A percentile compares a stretch with the other conserved stretches of the same genome.
phyloP scores from a whole-genome alignment of 2,113 vertebrate genomes.

The Brachypteracias leptosomus region DNA sequence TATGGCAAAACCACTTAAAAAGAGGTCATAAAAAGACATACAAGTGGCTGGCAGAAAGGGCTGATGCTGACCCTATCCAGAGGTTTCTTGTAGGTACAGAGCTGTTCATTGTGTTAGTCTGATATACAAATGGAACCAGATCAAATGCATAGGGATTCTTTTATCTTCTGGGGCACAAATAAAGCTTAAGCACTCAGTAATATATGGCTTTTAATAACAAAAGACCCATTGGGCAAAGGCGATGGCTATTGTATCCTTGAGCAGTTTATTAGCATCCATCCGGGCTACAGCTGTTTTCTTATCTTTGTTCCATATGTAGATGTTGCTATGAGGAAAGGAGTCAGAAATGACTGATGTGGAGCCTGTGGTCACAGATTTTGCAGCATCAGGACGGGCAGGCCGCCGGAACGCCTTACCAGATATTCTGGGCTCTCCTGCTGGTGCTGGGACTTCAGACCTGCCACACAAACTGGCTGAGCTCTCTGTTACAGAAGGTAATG shows the following conservation, averaged over 20 bases:
- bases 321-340: slow-evolving; percentile 83
- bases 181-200: neutral
- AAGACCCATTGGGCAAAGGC: neutral
- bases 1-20: neutral
- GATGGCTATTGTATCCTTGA: neutral
- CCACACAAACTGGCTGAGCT: slow-evolving; percentile 81
- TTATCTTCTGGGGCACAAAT: neutral
- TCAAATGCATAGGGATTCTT: neutral
- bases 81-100: neutral
- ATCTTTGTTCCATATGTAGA: slow-evolving; percentile 60
- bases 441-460: slow-evolving; percentile 74
- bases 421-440: slow-evolving; percentile 77
- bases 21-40: neutral
- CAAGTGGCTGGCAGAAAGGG: neutral
- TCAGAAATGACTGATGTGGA: slow-evolving; percentile 89
- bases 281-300: neutral
- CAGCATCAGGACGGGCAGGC: slow-evolving; percentile 82
- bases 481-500: slow-evolving; percentile 80
- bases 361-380: slow-evolving; percentile 81
- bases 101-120: neutral
- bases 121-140: neutral
- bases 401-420: slow-evolving; percentile 87
- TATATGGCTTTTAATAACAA: neutral
- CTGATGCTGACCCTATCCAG: neutral
- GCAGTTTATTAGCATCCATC: neutral